Evolutionary conservation across 2,888 invertebrate species (phyloP).

Genomic region (Callinectes sapidus): DNA sequence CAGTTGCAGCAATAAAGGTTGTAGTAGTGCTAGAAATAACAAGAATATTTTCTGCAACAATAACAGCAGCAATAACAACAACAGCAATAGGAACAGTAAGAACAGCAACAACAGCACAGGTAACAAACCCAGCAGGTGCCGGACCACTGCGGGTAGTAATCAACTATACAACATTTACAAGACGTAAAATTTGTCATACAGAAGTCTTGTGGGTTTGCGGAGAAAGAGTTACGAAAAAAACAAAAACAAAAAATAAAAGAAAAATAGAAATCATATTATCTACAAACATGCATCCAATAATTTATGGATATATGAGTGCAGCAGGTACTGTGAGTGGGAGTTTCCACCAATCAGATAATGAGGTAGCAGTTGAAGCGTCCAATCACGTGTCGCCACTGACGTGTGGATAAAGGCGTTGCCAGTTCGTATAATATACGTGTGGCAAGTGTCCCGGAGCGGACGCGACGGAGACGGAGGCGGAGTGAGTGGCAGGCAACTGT

Average conservation of each 20-base stretch:
- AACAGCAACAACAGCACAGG: not conserved
- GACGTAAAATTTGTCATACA: slow-evolving; percentile 7
- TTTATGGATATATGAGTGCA: not conserved
- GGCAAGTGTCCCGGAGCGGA: slow-evolving; percentile 15
- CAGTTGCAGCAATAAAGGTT: too few species aligned
- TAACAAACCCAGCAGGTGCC: not conserved
- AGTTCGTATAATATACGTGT: slow-evolving; percentile 24
- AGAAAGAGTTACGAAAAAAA: not conserved
- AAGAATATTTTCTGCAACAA: not conserved
- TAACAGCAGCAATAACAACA: not conserved
- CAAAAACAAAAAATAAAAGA: not conserved
- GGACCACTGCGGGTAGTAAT: not conserved
- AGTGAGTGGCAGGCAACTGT: slow-evolving; percentile 21
- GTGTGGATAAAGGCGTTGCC: slow-evolving; percentile 30
- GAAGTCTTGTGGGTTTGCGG: not conserved
- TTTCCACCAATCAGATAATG: slow-evolving; percentile 41
- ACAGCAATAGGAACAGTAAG: not conserved
- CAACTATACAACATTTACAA: not conserved
- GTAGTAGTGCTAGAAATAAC: not conserved
- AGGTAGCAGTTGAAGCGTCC: not conserved
- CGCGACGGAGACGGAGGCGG: not conserved
- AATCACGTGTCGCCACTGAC: slow-evolving; percentile 33
- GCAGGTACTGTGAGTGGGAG: not conserved
- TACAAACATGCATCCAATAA: not conserved
- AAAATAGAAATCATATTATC: not conserved